Evolutionary conservation across 2,797 vertebrate genomes (phyloP).

Genomic region (Austrolebias charrua): DNA sequence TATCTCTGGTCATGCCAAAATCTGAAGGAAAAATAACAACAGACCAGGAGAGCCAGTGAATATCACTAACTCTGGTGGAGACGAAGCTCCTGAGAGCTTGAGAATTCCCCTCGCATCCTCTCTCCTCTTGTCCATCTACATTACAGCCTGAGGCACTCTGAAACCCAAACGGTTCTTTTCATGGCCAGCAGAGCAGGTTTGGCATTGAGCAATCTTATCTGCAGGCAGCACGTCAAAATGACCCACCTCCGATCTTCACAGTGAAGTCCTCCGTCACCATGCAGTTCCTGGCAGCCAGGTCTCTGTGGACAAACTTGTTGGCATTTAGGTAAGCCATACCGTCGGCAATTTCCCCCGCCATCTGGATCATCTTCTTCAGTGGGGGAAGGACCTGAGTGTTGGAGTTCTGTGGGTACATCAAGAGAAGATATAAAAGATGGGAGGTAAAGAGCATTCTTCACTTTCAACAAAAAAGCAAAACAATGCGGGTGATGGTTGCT

Average conservation of each 20-base stretch:
- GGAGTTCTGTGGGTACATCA: slow-evolving; percentile 78
- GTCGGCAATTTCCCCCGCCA: slow-evolving; percentile 97
- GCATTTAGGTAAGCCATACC: slow-evolving; percentile 99
- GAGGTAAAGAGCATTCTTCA: neutral
- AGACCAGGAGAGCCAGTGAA: slow-evolving; percentile 48
- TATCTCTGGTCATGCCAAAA: slow-evolving; percentile 99
- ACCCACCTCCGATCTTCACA: slow-evolving; percentile 96
- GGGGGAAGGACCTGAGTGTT: slow-evolving; percentile 86
- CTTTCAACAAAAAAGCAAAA: no score
- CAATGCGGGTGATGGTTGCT: no score
- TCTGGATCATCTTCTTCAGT: slow-evolving; percentile 99
- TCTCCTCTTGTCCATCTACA: slow-evolving; percentile 45
- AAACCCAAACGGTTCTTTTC: slow-evolving; percentile 49
- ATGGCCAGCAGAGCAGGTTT: slow-evolving; percentile 20
- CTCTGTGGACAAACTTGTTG: slow-evolving; percentile 99
- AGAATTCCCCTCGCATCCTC: slow-evolving; percentile 47
- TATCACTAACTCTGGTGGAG: slow-evolving; percentile 52
- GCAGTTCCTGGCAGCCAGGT: slow-evolving; percentile 97
- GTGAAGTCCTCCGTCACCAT: slow-evolving; percentile 99
- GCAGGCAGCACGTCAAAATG: slow-evolving; percentile 32
- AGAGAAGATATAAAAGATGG: neutral
- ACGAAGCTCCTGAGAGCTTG: slow-evolving; percentile 46
- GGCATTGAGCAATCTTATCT: neutral
- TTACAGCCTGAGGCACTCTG: slow-evolving; percentile 44
- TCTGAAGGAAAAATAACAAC: slow-evolving; percentile 75